Evolutionary conservation across 2,797 vertebrate species (phyloP), one percentile per base, ranked within the genome.

Genomic region (Potorous gilbertii): DNA sequence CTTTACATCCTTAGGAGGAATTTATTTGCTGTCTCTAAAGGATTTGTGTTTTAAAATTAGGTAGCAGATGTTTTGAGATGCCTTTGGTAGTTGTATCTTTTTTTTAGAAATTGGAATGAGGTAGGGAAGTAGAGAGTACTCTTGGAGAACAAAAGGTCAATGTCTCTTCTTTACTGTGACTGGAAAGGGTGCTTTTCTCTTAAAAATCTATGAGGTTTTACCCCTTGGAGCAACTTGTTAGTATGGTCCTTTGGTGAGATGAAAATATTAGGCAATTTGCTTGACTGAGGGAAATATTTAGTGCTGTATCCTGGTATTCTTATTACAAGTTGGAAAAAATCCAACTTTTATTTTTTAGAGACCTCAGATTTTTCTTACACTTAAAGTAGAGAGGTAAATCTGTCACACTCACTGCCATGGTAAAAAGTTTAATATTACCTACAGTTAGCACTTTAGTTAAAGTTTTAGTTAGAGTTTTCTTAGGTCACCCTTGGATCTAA

Each of bases 391-490:
- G 52, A 92, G 54, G 50, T 16, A 55, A 28, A 54, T 91, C 40
- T 92, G 46, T 0, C 0, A 90, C 24, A 34, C 92, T n/a, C 4
- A 6, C 0, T 3, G 40, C 57, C n/a, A 8, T 90, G 34, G 52
- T 62, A 90, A 4, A 18, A 94, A 54, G 34, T 11, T 92, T 1
- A 12, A n/a, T 94, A 89, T 59, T 94, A 34, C 31, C 81, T 13
- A 10, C 27, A 18, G 1, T 40, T 57, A 92, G 55, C 5, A 34
- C 59, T 66, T 66, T 66, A 66, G 13, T 34, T 34, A n/a, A n/a
- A 66, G 31, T 66, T 66, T n/a, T 66, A 66, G 59, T 31, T 57
- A 3, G 46, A 55, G 27, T 96, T 92, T 92, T 56, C 94, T 91
- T 55, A 92, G 34, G 34, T 94, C 59, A 29, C 21, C 40, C 13